phyloP scores from a whole-genome alignment of 2,797 vertebrate species.

The Tiaroga cobitis region DNA sequence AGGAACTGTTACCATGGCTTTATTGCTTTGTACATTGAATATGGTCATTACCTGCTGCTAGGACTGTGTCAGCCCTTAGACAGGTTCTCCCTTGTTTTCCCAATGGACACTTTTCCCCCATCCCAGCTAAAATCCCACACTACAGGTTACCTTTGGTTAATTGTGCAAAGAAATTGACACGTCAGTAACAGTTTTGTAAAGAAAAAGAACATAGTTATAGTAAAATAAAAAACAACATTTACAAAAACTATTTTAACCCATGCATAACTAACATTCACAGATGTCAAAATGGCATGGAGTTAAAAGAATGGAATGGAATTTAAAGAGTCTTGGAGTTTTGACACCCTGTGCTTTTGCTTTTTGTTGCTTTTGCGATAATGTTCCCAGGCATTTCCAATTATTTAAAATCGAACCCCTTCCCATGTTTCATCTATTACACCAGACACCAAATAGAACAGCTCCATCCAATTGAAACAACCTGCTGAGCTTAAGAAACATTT shows the following conservation, averaged over 20 bases:
- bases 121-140: constrained; percentile 76
- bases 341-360: constrained; percentile 61
- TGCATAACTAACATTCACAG: constrained; percentile 80
- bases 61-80: constrained; percentile 57
- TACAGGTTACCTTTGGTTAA: constrained; percentile 84
- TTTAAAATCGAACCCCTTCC: constrained; percentile 6
- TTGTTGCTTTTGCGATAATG: constrained; percentile 17
- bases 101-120: constrained; percentile 52
- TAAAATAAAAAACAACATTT: constrained; percentile 47
- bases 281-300: constrained; percentile 74
- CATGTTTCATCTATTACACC: constrained; percentile 11
- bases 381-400: not conserved
- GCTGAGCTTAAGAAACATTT: constrained; percentile 27
- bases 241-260: constrained; percentile 75
- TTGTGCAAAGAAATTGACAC: constrained; percentile 83
- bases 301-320: constrained; percentile 58
- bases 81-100: constrained; percentile 58
- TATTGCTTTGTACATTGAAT: constrained; percentile 97
- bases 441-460: not conserved
- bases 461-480: not conserved
- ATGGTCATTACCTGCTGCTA: constrained; percentile 78
- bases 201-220: constrained; percentile 51
- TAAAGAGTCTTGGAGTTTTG: constrained; percentile 54
- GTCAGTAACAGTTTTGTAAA: constrained; percentile 77
- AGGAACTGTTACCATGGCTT: constrained; percentile 87